Percentiles rank a stretch among this genome's conserved stretches.
Conservation (phyloP, 2,888 invertebrate species). For the Balanococcus diminutus region DNA sequence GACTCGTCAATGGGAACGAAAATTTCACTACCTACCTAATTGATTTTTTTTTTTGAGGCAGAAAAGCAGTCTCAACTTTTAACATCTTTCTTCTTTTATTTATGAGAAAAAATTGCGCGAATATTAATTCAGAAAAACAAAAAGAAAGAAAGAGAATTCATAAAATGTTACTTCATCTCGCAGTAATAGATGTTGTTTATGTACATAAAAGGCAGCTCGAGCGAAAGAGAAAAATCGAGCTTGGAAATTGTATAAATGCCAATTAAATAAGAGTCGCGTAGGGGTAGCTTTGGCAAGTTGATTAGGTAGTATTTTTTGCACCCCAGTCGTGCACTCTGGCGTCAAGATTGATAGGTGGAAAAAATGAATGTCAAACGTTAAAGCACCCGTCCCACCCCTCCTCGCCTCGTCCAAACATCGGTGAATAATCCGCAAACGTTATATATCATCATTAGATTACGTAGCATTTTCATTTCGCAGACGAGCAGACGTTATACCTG, state of each 20-base stretch:
- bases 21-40: too few species aligned
- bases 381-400: not conserved
- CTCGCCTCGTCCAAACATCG: not conserved
- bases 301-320: not conserved
- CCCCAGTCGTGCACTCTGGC: not conserved
- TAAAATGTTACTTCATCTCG: not conserved
- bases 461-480: conserved; percentile 4
- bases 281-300: not conserved
- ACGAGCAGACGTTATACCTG: not conserved
- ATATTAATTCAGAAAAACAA: not conserved
- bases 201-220: too few species aligned
- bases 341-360: not conserved
- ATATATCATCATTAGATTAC: not conserved
- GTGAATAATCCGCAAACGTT: conserved; percentile 12
- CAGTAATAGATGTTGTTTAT: too few species aligned
- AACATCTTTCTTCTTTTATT: too few species aligned
- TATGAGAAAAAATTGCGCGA: not conserved
- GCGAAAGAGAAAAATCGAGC: not conserved
- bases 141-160: not conserved
- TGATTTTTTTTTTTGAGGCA: too few species aligned
- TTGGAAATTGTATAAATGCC: not conserved
- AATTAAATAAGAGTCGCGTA: not conserved
- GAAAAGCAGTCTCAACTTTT: too few species aligned
- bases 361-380: conserved; percentile 15
- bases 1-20: too few species aligned